Base-by-base conservation (phyloP, 1,140 invertebrate species). In the Sesamia nonagrioides region DNA sequence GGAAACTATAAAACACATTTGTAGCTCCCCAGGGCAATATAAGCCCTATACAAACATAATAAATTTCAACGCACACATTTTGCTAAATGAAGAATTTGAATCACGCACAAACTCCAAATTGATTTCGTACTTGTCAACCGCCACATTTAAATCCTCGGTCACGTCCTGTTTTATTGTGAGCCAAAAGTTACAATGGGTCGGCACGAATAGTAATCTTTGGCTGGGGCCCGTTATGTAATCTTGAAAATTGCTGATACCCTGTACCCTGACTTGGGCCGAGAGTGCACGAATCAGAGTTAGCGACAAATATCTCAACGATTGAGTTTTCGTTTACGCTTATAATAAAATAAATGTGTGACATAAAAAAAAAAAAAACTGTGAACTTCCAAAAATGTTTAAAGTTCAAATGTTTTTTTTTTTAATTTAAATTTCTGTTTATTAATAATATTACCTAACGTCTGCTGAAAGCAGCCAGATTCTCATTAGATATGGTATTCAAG, bases 81-180 rank as follows among this genome's bases (percentile, higher is more conserved):
- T 66, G 77, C 40, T 79, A 81, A 79, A 79, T 80, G 84, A 82
- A 82, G 81, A 87, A 86, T 88, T 85, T 83, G 82, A 83, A 86
- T 85, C 85, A 86, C 78, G 83, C 79, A 69, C 75, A 69, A 15
- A 63, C 35, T 50, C 72, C 69, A 87, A 91, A 92, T 92, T 89
- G 89, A 88, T 92, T 92, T 87, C 82, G 82, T 83, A 76, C 77
- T 73, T 69, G 68, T 77, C 86, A 86, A 91, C 82, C 78, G 79
- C 78, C 71, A 61, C 84, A 87, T 92, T 89, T 89, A 90, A 88
- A 84, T 78, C 82, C 73, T 81, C 37, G 77, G 84, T 88, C 90
- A 92, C 89, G 89, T 89, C 15, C 83, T 54, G 61, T 78, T 91
- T 91, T 90, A 91, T 89, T 91, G 89, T 91, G 87, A 86, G 86